Evolutionary conservation across 2,113 vertebrate genomes (phyloP).

Genomic region (Tachysurus vachellii): DNA sequence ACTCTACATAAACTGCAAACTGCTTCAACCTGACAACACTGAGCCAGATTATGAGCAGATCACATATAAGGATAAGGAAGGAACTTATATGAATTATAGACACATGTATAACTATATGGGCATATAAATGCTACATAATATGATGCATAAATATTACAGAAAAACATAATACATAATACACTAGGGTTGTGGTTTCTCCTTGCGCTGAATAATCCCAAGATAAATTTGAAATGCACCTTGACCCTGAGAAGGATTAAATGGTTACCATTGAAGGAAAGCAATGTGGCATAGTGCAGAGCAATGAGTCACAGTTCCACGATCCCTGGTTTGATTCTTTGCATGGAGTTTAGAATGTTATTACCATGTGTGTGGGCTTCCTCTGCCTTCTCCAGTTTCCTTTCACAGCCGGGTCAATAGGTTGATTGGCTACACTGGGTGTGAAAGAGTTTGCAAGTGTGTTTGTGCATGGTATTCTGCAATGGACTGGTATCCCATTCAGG

Average conservation of each 20-base stretch:
- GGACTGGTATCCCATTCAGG: neutral
- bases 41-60: neutral
- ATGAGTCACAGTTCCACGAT: neutral
- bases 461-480: neutral
- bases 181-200: neutral
- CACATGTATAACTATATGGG: neutral
- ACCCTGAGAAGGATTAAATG: neutral
- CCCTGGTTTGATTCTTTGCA: neutral
- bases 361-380: neutral
- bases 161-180: neutral
- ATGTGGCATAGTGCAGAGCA: neutral
- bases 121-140: neutral
- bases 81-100: neutral
- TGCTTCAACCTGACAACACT: neutral
- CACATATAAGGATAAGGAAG: neutral
- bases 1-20: neutral
- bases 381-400: neutral
- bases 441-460: neutral
- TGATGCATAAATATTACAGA: neutral
- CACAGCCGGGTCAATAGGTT: neutral
- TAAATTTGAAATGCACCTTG: neutral
- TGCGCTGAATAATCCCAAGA: neutral
- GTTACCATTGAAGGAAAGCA: neutral
- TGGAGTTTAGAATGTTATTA: neutral
- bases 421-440: neutral